Conservation (phyloP, 1,140 invertebrate genomes). For the Oryzaephilus surinamensis region DNA sequence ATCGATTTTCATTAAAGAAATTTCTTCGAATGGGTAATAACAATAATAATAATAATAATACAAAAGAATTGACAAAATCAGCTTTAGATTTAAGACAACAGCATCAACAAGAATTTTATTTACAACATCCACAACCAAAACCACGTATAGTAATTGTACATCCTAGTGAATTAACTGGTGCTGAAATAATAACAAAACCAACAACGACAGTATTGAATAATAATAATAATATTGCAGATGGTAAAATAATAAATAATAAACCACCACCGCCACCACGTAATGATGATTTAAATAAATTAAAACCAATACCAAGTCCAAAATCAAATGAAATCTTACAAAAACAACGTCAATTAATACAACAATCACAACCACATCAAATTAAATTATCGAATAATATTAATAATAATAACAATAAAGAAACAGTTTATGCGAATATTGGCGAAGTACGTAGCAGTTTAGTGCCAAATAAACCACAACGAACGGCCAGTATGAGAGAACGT, state of each 20-base stretch:
- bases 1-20: constrained; percentile 71
- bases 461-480: constrained; percentile 67
- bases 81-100: constrained; percentile 32
- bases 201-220: constrained; percentile 26
- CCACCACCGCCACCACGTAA: constrained; percentile 49
- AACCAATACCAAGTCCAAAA: constrained; percentile 39
- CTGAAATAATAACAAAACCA: constrained; percentile 41
- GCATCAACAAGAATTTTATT: too few species aligned
- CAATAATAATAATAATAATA: too few species aligned
- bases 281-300: constrained; percentile 21
- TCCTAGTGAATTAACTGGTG: constrained; percentile 72
- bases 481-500: constrained; percentile 67
- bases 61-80: constrained; percentile 28
- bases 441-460: constrained; percentile 66
- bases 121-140: constrained; percentile 38
- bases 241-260: constrained; percentile 21
- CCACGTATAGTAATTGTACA: constrained; percentile 76
- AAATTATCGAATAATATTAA: too few species aligned
- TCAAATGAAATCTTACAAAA: constrained; percentile 49
- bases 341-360: constrained; percentile 44
- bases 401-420: constrained; percentile 49
- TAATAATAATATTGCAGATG: constrained; percentile 29
- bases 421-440: constrained; percentile 69
- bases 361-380: constrained; percentile 16
- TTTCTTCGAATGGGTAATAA: constrained; percentile 70